Percentiles rank a stretch among this genome's conserved stretches.
These are phyloP conservation scores for Aix galericulata DNA, from an alignment of 2,113 vertebrate genomes.

Conservation along the genomic window DNA sequence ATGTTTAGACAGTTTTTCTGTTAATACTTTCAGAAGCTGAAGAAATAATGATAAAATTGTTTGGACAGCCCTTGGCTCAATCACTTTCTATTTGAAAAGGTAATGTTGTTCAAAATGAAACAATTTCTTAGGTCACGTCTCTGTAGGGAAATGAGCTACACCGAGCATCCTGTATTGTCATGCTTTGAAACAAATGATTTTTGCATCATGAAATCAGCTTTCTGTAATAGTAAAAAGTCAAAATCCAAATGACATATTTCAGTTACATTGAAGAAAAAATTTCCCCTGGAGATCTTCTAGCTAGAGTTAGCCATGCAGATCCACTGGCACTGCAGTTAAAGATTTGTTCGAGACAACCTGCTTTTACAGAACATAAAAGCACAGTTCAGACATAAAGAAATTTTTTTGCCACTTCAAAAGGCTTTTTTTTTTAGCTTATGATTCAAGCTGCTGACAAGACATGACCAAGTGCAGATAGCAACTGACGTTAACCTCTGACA, in stretches of 20 bases:
- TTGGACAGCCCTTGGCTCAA: background rate
- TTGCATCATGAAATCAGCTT: background rate
- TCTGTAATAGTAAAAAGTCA: background rate
- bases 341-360: fast-evolving
- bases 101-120: background rate
- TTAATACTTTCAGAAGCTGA: background rate
- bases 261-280: background rate
- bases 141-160: background rate
- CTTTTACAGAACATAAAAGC: background rate
- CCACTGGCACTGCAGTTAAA: background rate
- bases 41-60: background rate
- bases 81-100: slow-evolving; percentile 15
- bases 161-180: no score
- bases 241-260: background rate
- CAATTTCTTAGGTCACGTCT: background rate
- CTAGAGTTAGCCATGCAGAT: fast-evolving
- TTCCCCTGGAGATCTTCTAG: background rate
- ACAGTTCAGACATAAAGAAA: background rate
- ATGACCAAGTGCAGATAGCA: background rate
- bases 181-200: background rate
- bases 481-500: background rate
- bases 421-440: background rate
- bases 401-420: background rate
- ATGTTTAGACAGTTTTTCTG: background rate
- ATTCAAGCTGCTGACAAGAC: background rate